Base-by-base conservation (phyloP, 2,888 invertebrate species). In the Harpagoxenus sublaevis region DNA sequence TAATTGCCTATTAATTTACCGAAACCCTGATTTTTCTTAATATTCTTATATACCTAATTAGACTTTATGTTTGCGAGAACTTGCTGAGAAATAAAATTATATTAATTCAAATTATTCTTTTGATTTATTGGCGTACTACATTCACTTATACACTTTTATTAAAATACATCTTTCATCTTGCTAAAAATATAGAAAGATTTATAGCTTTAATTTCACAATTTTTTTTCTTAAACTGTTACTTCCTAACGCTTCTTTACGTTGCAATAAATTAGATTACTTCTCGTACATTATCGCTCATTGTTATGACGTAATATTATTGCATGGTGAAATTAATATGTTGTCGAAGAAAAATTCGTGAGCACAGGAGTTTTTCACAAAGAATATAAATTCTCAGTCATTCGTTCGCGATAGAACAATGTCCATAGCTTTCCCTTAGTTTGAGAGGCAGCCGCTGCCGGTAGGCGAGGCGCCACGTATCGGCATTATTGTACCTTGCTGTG, bases 391-490 rank as follows among this genome's bases (percentile, higher is more conserved):
- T 48, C 48, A 23, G 10, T 39, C 9, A 71, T 35, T 70, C 35
- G 39, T 79, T 71, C 39, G 60, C 79, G 42, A 68, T 28, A 55
- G 18, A 71, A 81, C 39, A 57, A 70, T 83, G 70, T 81, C 66
- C 57, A 48, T 18, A 60, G 71, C 42, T 68, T 35, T 18, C 42
- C 4, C 39, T 10, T 91, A 89, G 92, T 93, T 91, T 68, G 42
- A 23, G 45, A 23, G 65, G 39, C 31, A 78, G 10, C 91, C 92
- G 90, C 86, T 84, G 88, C 78, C 84, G 84, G 85, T 48, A 74
- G 73, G 8, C 71, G 93, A 23, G 94, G 93, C 94, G 93, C 94
- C 94, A 94, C 89, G 90, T 94, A 89, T 92, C 94, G 92, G 93
- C 87, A 88, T 84, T 83, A 84, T 86, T 86, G 65, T 85, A 53